Evolutionary conservation across 2,888 invertebrate genomes (phyloP), one percentile per base, ranked within the genome.

Genomic region (Myathropa florea): DNA sequence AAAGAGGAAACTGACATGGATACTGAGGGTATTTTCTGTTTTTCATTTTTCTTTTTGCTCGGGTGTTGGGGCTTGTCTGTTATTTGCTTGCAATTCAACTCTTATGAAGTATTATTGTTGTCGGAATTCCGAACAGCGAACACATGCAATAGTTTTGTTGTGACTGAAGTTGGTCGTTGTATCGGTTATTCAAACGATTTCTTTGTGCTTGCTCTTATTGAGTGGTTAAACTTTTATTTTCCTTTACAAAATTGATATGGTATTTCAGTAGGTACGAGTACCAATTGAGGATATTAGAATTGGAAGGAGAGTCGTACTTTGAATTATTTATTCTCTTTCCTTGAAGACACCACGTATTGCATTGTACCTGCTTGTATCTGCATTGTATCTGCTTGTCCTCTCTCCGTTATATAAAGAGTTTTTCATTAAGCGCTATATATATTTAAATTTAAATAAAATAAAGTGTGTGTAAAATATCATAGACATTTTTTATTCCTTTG

Each of bases 1-100:
- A 72, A 63, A 63, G 46, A 61, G 18, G 28, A 18, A 72, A 63
- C 63, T 55, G 72, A 53, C 61, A 72, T 63, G 30, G 63, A 57
- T 68, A 68, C 68, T 9, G 68, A 24, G 33, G 24, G 23, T 63
- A 18, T 24, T 71, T 36, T 23, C 55, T 9, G 33, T 33, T 33
- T 33, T 1, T 33, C 9, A 3, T 33, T 46, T 4, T 7, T 23
- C 1, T 14, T 14, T 24, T 63, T 63, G 33, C 36, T 14, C 21
- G 39, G 60, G 9, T 46, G 39, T 18, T 71, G 26, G 12, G 39
- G 26, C 36, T 70, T 59, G n/a, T 46, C 18, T 46, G 46, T 18
- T 46, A 7, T 46, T 46, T 26, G 39, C 46, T 26, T 26, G 60
- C 33, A 59, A 59, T 70, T 59, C 26, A 21, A 60, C 24, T 59